These are phyloP conservation scores for Propithecus deckenii DNA, from an alignment of 2,797 vertebrate genomes.

Conservation along the genomic window DNA sequence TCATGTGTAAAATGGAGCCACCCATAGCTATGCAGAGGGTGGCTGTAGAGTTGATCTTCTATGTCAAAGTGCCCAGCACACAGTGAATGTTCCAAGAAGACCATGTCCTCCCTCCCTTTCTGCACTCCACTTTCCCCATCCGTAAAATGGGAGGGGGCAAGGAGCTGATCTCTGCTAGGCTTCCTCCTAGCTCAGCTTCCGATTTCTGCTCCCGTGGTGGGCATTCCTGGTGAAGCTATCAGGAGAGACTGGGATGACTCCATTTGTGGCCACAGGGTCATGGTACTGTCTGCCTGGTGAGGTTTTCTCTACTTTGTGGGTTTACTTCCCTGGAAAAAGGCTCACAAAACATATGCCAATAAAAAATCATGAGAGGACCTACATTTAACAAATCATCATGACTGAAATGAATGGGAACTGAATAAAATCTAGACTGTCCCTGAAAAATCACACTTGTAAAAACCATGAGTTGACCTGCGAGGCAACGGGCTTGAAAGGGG, in stretches of 20 bases:
- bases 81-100: background rate
- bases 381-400: background rate
- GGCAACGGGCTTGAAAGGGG: background rate
- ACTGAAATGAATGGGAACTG: background rate
- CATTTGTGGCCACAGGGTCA: background rate
- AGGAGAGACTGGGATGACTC: background rate
- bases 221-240: background rate
- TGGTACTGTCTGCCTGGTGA: background rate
- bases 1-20: background rate
- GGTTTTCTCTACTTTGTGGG: background rate
- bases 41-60: background rate
- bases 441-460: background rate
- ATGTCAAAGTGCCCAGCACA: background rate
- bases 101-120: background rate
- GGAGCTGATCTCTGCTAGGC: background rate
- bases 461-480: accelerated
- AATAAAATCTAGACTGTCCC: background rate
- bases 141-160: background rate
- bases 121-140: background rate
- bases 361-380: background rate
- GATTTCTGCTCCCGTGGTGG: background rate
- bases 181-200: background rate
- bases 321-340: background rate
- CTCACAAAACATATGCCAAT: background rate
- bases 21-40: accelerated